phyloP scores from a whole-genome alignment of 2,113 vertebrate species.

The Pelodiscus sinensis region DNA sequence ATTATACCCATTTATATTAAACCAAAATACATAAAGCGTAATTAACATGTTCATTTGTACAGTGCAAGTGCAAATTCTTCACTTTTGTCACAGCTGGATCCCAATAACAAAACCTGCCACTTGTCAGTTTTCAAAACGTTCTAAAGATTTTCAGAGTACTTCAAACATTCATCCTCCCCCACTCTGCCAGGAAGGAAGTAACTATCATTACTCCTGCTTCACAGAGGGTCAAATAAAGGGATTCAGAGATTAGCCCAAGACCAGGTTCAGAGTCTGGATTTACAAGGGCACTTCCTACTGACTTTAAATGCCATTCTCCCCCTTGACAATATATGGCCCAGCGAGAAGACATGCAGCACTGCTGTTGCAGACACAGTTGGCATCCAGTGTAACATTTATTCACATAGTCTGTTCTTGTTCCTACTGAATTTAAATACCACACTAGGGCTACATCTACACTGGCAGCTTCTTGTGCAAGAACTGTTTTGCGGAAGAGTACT shows the following conservation, averaged over 20 bases:
- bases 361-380: not conserved
- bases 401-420: not conserved
- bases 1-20: not conserved
- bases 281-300: not conserved
- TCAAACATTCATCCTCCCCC: not conserved
- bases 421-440: not conserved
- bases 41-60: not conserved
- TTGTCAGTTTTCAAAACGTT: not conserved
- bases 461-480: too few relatives aligned
- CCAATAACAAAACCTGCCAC: not conserved
- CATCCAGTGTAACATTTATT: not conserved
- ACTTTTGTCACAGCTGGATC: not conserved
- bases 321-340: not conserved
- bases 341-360: not conserved
- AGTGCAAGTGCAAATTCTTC: not conserved
- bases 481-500: too few relatives aligned
- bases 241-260: not conserved
- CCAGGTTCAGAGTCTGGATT: not conserved
- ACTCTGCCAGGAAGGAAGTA: not conserved
- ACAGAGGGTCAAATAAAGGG: not conserved
- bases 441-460: not conserved
- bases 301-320: not conserved
- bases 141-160: not conserved
- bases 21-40: not conserved
- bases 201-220: not conserved